Base-by-base conservation (phyloP, 2,888 invertebrate species). In the Bhutanitis thaidina region DNA sequence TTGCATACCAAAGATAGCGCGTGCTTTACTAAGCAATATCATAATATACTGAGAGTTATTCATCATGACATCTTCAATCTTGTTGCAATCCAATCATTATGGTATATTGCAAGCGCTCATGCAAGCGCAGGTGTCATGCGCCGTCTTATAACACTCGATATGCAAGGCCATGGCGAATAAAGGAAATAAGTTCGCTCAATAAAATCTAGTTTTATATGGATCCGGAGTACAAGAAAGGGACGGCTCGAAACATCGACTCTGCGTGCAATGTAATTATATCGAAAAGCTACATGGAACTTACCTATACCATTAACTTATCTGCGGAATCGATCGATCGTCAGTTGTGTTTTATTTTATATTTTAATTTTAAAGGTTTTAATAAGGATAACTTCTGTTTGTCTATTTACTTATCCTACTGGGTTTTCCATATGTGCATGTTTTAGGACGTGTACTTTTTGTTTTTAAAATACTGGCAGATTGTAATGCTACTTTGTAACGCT, bases 171-270 rank as follows among this genome's bases (percentile, higher is more conserved):
- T 48, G 32, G 37, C 48, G 41, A 34, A 34, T 54, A 47, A 43
- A 52, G 52, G 52, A 52, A 52, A 47, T 47, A 47, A 52, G 30
- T 14, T 13, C 47, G 47, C 13, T 47, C 52, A 52, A 47, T 52
- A 52, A 43, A 52, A 52, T 52, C 52, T 52, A 52, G 47, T 52
- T 52, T 34, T 41, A 46, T 51, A 52, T 47, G 38, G 27, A 47
- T 45, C 47, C 43, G 39, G 49, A 34, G 38, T 38, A 40, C 25
- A 25, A 35, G 36, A 45, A 40, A 30, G 41, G 37, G 27, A 43
- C 15, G 13, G 35, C 32, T 15, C 7, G 40, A 40, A 43, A 43
- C 32, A 34, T 43, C 35, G 25, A 25, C 34, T 43, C 25, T 13
- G 3, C 38, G 9, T n/a, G 1, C n/a, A 20, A 34, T 32, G 32